Evolutionary conservation across 2,113 vertebrate genomes (phyloP), one percentile per base, ranked within the genome.

Genomic region (Cyrtonyx montezumae): DNA sequence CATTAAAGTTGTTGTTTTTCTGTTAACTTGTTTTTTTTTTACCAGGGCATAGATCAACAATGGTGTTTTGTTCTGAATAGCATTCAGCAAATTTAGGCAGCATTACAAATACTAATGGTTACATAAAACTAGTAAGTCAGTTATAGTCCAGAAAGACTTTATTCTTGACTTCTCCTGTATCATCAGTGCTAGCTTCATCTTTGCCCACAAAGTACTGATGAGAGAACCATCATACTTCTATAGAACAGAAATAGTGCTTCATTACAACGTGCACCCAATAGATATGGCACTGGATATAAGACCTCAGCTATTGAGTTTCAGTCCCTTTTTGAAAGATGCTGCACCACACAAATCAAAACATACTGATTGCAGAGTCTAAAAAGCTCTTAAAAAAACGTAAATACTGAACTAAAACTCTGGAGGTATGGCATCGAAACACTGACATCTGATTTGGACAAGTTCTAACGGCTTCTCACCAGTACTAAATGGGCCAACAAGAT

Each of bases 221-320:
- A 79, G 28, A 82, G n/a, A 90, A 74, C 32, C 8, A 66, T 34
- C 42, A 36, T 1, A 87, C 2, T 21, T 32, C 20, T 8, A 42
- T 16, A 58, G 63, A 73, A 73, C n/a, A 0, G 0, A 22, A 75
- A 10, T 6, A 74, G 48, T 49, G 48, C 48, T 49, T 49, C 23
- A 49, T 25, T 49, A 25, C 48, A 49, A 49, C 23, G 7, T 23
- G 25, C 4, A 49, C 10, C 36, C 65, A 9, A 5, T 3, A 67
- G 49, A 5, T 4, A 19, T 6, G 81, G 49, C 26, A 62, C 26
- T 11, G 61, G 22, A 23, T 20, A 56, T 2, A 11, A 18, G 8
- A 48, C 26, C 28, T 75, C 65, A 36, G 32, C 49, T 23, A 55
- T 5, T 53, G 32, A 10, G 12, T 46, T 56, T 3, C 1, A 20